phyloP scores from a whole-genome alignment of 2,113 vertebrate species.

The Axis porcinus region DNA sequence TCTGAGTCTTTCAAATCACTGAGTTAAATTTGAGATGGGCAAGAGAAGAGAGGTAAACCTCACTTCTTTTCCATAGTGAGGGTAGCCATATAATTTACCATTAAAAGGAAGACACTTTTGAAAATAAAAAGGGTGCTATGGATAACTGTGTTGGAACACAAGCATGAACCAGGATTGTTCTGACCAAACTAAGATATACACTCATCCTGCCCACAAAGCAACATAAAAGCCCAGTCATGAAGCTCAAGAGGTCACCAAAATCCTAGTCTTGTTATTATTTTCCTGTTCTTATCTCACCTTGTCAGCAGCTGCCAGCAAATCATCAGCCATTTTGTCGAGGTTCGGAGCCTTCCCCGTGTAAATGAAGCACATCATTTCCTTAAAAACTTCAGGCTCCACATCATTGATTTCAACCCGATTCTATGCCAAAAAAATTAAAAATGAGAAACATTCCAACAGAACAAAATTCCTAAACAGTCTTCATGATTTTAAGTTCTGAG shows the following conservation, averaged over 20 bases:
- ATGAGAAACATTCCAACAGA: constrained; percentile 47
- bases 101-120: background rate
- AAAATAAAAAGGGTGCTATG: background rate
- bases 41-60: background rate
- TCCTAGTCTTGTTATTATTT: background rate
- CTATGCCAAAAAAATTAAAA: constrained; percentile 72
- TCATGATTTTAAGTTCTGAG: constrained; percentile 21
- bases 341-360: constrained; percentile 95
- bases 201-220: background rate
- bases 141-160: background rate
- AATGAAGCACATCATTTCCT: constrained; percentile 98
- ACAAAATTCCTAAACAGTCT: constrained; percentile 35
- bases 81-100: background rate
- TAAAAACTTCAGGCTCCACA: constrained; percentile 95
- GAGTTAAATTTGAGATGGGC: background rate
- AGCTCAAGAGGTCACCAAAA: background rate
- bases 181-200: background rate
- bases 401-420: constrained; percentile 96
- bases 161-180: background rate
- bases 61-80: background rate
- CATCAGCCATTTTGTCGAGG: constrained; percentile 97
- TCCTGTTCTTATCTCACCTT: constrained; percentile 80
- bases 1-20: background rate
- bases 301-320: constrained; percentile 95
- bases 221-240: background rate